Evolutionary conservation across 2,888 invertebrate species (phyloP).

Genomic region (Pantelozetes paolii): DNA sequence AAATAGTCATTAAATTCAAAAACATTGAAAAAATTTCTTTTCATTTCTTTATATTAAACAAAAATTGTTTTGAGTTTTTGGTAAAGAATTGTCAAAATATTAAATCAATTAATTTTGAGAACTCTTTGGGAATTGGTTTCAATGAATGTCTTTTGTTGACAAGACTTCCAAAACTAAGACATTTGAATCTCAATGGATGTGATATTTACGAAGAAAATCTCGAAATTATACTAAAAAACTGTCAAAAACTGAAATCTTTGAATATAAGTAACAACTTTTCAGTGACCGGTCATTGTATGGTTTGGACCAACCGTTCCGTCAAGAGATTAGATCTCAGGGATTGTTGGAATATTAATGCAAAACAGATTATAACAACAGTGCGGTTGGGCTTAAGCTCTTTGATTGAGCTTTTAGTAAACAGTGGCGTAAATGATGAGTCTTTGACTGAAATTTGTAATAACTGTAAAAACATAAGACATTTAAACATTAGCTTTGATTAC

Average conservation of each 20-base stretch:
- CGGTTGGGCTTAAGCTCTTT: not conserved
- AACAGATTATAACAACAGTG: constrained; percentile 1
- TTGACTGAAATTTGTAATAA: constrained; percentile 17
- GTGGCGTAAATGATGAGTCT: constrained; percentile 35
- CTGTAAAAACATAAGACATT: constrained; percentile 34
- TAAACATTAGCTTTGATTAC: constrained; percentile 39
- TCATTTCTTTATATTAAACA: constrained; percentile 34
- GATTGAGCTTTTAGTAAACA: constrained; percentile 30
- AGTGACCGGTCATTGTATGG: constrained; percentile 23
- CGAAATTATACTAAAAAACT: constrained; percentile 21
- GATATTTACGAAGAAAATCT: constrained; percentile 29
- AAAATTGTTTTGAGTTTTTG: constrained; percentile 22
- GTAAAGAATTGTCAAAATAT: not conserved
- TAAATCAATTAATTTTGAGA: constrained; percentile 29
- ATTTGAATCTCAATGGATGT: constrained; percentile 34
- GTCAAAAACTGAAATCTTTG: constrained; percentile 27
- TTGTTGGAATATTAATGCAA: constrained; percentile 25
- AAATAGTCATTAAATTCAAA: constrained; percentile 4
- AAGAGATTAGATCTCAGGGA: constrained; percentile 34
- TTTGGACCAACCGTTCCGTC: not conserved
- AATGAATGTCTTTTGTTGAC: not conserved
- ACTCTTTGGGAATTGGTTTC: constrained; percentile 17
- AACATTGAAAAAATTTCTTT: constrained; percentile 6
- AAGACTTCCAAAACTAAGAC: not conserved
- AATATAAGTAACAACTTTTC: constrained; percentile 33